A percentile compares a stretch with the other conserved stretches of the same genome.
These are phyloP conservation scores for Rhogogaster chlorosoma DNA, from an alignment of 2,888 invertebrate species.

Conservation along the genomic window DNA sequence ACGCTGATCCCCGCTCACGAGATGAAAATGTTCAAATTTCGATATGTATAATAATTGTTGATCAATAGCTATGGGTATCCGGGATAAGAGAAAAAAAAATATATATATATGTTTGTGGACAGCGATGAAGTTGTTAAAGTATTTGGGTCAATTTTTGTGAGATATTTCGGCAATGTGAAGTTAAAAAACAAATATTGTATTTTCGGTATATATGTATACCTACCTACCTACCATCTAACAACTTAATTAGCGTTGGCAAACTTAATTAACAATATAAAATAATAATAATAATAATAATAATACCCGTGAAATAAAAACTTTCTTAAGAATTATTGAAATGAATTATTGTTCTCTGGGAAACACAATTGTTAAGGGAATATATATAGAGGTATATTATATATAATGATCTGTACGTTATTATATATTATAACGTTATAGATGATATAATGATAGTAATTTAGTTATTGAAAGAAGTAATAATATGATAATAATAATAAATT, in stretches of 20 bases:
- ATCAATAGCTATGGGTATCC: neutral
- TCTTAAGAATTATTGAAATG: neutral
- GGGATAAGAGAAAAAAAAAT: too few species aligned
- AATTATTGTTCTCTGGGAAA: constrained; percentile 62
- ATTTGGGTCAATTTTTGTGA: constrained; percentile 21
- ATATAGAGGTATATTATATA: constrained; percentile 63
- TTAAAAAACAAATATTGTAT: constrained; percentile 56
- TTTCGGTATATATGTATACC: constrained; percentile 55
- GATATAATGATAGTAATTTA: neutral
- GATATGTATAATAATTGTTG: constrained; percentile 1
- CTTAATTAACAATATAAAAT: neutral
- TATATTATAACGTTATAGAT: constrained; percentile 22
- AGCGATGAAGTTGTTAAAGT: constrained; percentile 12
- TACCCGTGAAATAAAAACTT: neutral
- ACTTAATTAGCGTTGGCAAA: constrained; percentile 48
- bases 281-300: neutral
- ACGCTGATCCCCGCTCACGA: neutral
- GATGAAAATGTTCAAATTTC: neutral
- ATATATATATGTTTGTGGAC: constrained; percentile 28
- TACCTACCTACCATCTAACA: neutral
- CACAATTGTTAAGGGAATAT: constrained; percentile 67
- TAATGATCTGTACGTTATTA: constrained; percentile 17
- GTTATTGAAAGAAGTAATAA: constrained; percentile 26
- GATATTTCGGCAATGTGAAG: constrained; percentile 47
- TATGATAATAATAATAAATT: constrained; percentile 27